A percentile compares a stretch with the other conserved stretches of the same genome.
Evolutionary conservation across 2,113 vertebrate genomes (phyloP).

Genomic region (Melanostigma gelatinosum): DNA sequence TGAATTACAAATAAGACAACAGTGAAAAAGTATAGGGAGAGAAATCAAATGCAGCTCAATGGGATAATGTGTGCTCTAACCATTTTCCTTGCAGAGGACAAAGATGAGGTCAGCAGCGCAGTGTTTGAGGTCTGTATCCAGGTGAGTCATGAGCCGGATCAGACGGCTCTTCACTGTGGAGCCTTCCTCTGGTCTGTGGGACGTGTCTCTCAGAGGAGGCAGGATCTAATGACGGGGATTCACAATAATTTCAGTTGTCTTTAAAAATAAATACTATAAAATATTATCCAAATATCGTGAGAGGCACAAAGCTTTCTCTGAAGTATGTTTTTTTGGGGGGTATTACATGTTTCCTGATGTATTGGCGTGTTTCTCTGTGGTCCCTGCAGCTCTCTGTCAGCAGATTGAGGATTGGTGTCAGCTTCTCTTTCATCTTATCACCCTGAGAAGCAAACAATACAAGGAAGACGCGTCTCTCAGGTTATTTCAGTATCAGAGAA

Average conservation of each 20-base stretch:
- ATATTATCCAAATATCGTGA: not conserved
- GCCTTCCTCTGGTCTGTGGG: constrained; percentile 79
- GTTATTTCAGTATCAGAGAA: not conserved
- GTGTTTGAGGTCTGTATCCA: constrained; percentile 86
- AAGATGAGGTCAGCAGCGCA: constrained; percentile 87
- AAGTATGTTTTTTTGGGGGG: not conserved
- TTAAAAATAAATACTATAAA: not conserved
- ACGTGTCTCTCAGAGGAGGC: constrained; percentile 80
- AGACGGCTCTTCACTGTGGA: constrained; percentile 80
- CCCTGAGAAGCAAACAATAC: constrained; percentile 68
- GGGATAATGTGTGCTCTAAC: constrained; percentile 50
- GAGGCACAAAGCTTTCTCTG: not conserved
- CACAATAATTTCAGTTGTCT: not conserved
- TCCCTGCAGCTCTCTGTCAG: constrained; percentile 85
- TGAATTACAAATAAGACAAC: not conserved
- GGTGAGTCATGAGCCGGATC: constrained; percentile 86
- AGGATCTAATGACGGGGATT: constrained; percentile 70
- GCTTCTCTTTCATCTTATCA: constrained; percentile 82
- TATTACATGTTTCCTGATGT: constrained; percentile 79
- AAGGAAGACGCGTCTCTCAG: not conserved
- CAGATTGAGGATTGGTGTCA: constrained; percentile 85
- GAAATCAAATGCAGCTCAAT: not conserved
- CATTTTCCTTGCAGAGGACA: constrained; percentile 88
- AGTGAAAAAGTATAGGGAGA: not conserved
- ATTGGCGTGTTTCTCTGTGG: constrained; percentile 83